Evolutionary conservation across 2,113 vertebrate genomes (phyloP), one percentile per base, ranked within the genome.

Genomic region (Notiomystis cincta): DNA sequence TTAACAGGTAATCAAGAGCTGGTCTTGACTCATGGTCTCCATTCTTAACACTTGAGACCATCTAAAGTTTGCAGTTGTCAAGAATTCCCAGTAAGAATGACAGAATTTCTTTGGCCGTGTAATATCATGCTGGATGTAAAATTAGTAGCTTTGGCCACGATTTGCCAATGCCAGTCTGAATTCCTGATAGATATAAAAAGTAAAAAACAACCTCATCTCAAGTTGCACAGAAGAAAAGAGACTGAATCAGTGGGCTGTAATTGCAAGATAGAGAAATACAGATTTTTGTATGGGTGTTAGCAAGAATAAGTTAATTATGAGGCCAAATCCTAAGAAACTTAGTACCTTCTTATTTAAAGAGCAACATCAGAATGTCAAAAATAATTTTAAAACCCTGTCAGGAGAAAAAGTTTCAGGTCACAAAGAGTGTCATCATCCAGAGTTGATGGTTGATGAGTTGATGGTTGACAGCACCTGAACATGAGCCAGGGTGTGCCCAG

Each of bases 401-500:
- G 27, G 19, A 86, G 9, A 61, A 82, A 40, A 75, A 2, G 10
- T 58, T 67, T 10, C 58, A 47, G 33, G 19, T 18, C 24, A 86
- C 14, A 60, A 47, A 38, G 6, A 45, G 10, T 35, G 11, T 69
- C 15, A 56, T 87, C 5, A 7, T 56, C 16, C 21, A 47, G n/a
- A 51, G 11, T n/a, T n/a, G n/a, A n/a, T n/a, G n/a, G n/a, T n/a
- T n/a, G n/a, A n/a, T n/a, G 37, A 42, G 22, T 35, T 80, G 15
- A 53, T 64, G 50, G 1, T 19, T 4, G 4, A 9, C 21, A 35
- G 30, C 5, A 1, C 5, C 21, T 79, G 65, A 56, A 31, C 6
- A 4, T 10, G 40, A 62, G 11, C 30, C 65, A 64, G 48, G 0
- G 0, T 18, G 20, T 54, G 57, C 30, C 25, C 40, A 42, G 11